Base-by-base conservation (phyloP, 1,140 invertebrate genomes). In the Papilio helenus region DNA sequence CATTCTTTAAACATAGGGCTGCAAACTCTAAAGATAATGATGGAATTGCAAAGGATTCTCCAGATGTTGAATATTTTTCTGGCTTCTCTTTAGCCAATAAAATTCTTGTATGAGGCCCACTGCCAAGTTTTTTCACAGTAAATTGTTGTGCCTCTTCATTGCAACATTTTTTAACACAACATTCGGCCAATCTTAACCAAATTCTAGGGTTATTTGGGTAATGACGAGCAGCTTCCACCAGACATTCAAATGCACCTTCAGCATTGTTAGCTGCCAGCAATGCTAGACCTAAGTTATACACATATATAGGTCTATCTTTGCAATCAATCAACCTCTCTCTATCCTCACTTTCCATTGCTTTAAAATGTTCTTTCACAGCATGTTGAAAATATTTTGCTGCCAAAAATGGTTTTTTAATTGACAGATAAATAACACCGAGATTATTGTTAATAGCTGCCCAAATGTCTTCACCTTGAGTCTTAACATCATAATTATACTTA, bases 121-220 rank as follows among this genome's bases (percentile, higher is more conserved):
- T 91, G 8, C 92, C 93, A 61, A 94, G 79, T 83, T 94, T 94
- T 82, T 93, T 94, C 0, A 94, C 90, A 72, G 88, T 90, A 61
- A 91, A 93, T 72, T 92, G 90, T 51, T 91, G 87, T 8, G 86
- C 84, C 79, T 93, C 92, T 49, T 94, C 91, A 85, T 85, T 90
- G 78, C 92, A 93, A 82, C 92, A 94, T 83, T 93, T 92, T 74
- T 92, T 94, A 2, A 95, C 91, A 91, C 98, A 99, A 89, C 98
- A 99, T 94, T 99, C 99, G 0, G 99, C 98, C 85, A 99, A 95
- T 83, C 98, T 95, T 44, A 99, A 92, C 99, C 99, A 99, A 4
- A 99, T 95, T 73, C 98, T 95, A 1, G 98, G 97, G 95, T 99
- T 99, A 84, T 97, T 97, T 79, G 97, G 97, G 87, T 98, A 98